These are phyloP conservation scores for Drosophila nannoptera DNA, from an alignment of 1,140 invertebrate species.

Conservation along the genomic window DNA sequence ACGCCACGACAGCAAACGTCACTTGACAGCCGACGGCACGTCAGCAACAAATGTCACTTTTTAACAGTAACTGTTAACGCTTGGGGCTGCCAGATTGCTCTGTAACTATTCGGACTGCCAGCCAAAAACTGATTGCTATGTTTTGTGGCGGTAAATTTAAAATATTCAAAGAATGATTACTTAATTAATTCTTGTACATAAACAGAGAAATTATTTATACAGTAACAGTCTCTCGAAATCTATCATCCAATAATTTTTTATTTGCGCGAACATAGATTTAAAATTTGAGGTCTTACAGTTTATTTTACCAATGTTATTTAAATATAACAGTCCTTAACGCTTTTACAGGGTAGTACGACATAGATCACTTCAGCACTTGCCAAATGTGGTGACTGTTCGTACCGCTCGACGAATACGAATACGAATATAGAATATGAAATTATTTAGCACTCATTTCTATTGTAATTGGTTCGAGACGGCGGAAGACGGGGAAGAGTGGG, in stretches of 20 bases:
- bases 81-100: slow-evolving; percentile 1
- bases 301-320: no score
- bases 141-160: not conserved
- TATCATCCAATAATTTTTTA: no score
- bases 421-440: slow-evolving; percentile 37
- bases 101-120: not conserved
- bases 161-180: not conserved
- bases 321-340: no score
- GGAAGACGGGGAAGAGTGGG: not conserved
- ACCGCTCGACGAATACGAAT: slow-evolving; percentile 60
- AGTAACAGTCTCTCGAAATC: no score
- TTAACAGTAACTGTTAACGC: not conserved
- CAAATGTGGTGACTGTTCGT: slow-evolving; percentile 23
- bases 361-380: not conserved
- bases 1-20: slow-evolving; percentile 67
- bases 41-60: slow-evolving; percentile 27
- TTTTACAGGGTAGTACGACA: slow-evolving; percentile 7
- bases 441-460: slow-evolving; percentile 48
- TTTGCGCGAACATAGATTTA: no score
- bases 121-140: slow-evolving; percentile 3
- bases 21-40: slow-evolving; percentile 51
- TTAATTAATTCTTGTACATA: no score
- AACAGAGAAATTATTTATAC: no score
- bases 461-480: slow-evolving; percentile 66
- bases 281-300: no score